Conservation (phyloP, 2,888 invertebrate species). For the Oithona nana region DNA sequence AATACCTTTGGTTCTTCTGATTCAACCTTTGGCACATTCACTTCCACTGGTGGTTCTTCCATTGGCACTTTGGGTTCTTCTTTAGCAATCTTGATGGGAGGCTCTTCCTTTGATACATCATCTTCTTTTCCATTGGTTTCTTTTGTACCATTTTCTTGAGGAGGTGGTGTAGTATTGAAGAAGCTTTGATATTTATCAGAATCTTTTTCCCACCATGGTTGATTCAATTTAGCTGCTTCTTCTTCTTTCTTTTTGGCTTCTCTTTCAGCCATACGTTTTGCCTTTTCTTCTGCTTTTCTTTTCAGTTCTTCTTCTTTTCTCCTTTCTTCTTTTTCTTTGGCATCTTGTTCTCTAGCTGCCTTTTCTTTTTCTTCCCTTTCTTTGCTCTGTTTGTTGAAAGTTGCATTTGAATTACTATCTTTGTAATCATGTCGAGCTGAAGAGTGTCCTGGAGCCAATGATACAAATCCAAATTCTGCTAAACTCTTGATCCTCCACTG, state of each 20-base stretch:
- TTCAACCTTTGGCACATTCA: background rate
- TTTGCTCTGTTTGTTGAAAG: background rate
- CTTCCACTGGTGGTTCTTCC: background rate
- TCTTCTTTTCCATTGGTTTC: background rate
- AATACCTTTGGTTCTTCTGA: background rate
- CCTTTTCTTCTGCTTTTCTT: background rate
- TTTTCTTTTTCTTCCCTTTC: background rate
- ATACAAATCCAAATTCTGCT: conserved; percentile 14
- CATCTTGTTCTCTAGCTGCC: background rate
- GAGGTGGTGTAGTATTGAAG: background rate
- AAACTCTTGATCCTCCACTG: conserved; percentile 12
- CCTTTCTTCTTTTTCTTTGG: background rate
- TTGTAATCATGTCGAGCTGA: background rate
- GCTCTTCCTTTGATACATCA: too few species aligned
- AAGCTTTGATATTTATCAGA: background rate
- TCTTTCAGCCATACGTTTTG: background rate
- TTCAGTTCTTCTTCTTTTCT: background rate
- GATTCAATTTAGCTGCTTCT: background rate
- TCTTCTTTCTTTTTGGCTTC: background rate
- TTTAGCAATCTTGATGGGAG: too few species aligned
- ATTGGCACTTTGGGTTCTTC: too few species aligned
- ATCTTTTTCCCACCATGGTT: background rate
- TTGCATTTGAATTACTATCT: background rate
- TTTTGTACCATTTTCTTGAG: background rate
- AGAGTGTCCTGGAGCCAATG: background rate